phyloP scores from a whole-genome alignment of 2,113 vertebrate species.

The Empidonax alnorum region DNA sequence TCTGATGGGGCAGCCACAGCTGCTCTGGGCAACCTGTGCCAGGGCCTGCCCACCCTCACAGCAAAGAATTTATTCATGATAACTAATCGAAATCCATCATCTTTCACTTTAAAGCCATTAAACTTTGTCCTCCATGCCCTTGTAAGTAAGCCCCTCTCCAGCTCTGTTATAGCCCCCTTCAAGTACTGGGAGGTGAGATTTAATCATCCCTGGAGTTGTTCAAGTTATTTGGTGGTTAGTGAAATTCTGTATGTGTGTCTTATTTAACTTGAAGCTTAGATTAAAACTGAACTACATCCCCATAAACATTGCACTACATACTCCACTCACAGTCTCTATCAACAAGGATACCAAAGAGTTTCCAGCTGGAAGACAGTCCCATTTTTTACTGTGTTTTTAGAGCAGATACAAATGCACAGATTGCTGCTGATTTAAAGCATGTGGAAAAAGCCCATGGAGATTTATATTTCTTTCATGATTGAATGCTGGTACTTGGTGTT shows the following conservation, averaged over 20 bases:
- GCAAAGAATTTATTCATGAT: not conserved
- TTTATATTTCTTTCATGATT: slow-evolving; percentile 78
- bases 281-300: not conserved
- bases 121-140: not conserved
- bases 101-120: not conserved
- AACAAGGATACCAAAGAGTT: slow-evolving; percentile 32
- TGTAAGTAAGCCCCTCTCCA: not conserved
- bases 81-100: not conserved
- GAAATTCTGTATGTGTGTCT: not conserved
- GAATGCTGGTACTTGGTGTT: slow-evolving; percentile 73
- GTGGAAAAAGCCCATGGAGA: slow-evolving; percentile 77
- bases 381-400: slow-evolving; percentile 42
- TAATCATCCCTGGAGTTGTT: not conserved
- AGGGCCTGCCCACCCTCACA: not conserved
- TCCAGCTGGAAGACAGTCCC: slow-evolving; percentile 42
- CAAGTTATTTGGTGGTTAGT: not conserved
- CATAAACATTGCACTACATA: not conserved
- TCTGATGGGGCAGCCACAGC: not conserved
- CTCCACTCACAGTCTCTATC: not conserved
- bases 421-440: slow-evolving; percentile 79
- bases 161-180: not conserved
- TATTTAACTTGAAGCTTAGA: slow-evolving; percentile 25
- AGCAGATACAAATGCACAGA: slow-evolving; percentile 69
- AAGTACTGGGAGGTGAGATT: not conserved
- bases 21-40: not conserved